Conservation (phyloP, 2,797 vertebrate genomes). For the Holocentrus rufus region DNA sequence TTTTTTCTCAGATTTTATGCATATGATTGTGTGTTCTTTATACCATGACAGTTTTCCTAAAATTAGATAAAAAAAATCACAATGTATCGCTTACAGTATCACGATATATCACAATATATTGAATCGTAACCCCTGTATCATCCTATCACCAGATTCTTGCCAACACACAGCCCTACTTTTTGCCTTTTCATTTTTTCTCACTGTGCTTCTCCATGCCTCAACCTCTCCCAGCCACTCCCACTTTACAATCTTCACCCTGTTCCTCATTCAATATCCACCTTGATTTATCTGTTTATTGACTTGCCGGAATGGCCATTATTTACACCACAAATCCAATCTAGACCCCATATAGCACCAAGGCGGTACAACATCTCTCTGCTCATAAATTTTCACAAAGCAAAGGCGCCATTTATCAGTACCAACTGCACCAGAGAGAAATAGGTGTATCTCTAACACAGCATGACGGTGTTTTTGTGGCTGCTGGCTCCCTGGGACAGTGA, state of each 20-base stretch:
- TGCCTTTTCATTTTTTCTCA: neutral
- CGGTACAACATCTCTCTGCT: neutral
- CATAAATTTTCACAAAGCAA: slow-evolving; percentile 11
- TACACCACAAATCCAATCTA: slow-evolving; percentile 36
- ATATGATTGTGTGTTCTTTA: too few relatives aligned
- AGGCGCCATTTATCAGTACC: slow-evolving; percentile 2
- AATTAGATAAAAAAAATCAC: too few relatives aligned
- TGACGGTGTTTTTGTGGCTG: neutral
- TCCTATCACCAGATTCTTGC: too few relatives aligned
- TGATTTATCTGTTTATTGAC: slow-evolving; percentile 45
- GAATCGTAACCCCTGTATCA: too few relatives aligned
- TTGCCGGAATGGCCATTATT: slow-evolving; percentile 42
- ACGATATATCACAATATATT: too few relatives aligned
- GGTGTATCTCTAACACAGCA: neutral
- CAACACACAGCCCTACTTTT: neutral
- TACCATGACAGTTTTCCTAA: too few relatives aligned
- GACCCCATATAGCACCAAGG: neutral
- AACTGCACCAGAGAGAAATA: neutral
- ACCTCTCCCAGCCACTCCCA: slow-evolving; percentile 2
- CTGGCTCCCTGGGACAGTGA: neutral
- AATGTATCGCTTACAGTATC: too few relatives aligned
- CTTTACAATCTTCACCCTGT: slow-evolving; percentile 9
- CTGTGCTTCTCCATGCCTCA: slow-evolving; percentile 1
- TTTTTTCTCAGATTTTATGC: too few relatives aligned
- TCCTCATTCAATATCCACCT: slow-evolving; percentile 21